Evolutionary conservation across 1,140 invertebrate genomes (phyloP), one percentile per base, ranked within the genome.

Genomic region (Brachionus rubens): DNA sequence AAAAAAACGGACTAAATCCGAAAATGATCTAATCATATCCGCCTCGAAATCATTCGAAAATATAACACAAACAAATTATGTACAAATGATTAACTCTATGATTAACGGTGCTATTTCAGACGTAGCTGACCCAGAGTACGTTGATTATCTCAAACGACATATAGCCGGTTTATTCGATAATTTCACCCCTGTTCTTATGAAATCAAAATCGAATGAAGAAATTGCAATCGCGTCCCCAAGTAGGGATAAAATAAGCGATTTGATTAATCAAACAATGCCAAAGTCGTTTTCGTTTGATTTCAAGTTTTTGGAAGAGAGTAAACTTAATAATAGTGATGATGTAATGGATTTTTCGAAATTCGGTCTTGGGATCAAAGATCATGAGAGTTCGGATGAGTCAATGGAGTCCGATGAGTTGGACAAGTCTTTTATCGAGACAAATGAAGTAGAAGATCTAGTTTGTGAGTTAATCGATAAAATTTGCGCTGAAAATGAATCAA

Each of bases 161-260:
- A 40, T 72, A 24, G 26, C 48, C 30, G 68, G 68, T 28, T 48
- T 72, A 0, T 72, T 54, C 19, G 68, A 72, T 30, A 72, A 72
- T 50, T 36, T 72, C 1, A 40, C 68, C 6, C 68, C 68, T 1
- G 50, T 72, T 1, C 46, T 72, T 12, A 40, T 54, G 30, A 72
- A 72, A 28, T 72, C 68, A 12, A 72, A 72, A 12, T 72, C 68
- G 14, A 72, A 72, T 36, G 68, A 72, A 72, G 68, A 72, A 54
- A 48, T 72, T 9, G 46, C 46, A 6, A 48, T 72, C 6, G 28
- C 28, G 6, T 72, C 68, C 19, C 46, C 68, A 0, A 72, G 68
- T 33, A 26, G 68, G 1, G 19, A 46, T 41, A 65, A 43, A 65
- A 65, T 65, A 7, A 65, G 36, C 14, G 3, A 65, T 1, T 24